A percentile compares a stretch with the other conserved stretches of the same genome.
Conservation (phyloP, 2,888 invertebrate genomes). For the Heliconius sara region DNA sequence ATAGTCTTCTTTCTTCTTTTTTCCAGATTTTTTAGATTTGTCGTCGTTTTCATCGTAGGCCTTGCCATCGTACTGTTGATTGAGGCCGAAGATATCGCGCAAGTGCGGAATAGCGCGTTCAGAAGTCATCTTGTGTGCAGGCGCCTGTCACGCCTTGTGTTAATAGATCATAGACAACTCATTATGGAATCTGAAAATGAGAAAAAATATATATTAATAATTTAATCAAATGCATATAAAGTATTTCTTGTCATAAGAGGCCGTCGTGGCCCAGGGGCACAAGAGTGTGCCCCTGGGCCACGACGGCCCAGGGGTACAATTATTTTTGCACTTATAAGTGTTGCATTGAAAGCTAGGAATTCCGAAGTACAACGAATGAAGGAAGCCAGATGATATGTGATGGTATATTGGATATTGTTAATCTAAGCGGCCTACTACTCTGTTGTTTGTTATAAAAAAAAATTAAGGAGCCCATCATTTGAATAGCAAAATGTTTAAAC, state of each 20-base stretch:
- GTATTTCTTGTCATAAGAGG: too few relatives aligned
- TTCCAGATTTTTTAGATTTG: slow-evolving; percentile 82
- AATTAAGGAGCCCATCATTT: not conserved
- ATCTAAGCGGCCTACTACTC: slow-evolving; percentile 1
- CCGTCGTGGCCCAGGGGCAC: too few relatives aligned
- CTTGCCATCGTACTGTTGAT: slow-evolving; percentile 81
- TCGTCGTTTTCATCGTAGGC: slow-evolving; percentile 78
- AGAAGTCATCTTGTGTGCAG: slow-evolving; percentile 83
- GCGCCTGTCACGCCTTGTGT: slow-evolving; percentile 58
- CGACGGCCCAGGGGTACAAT: too few relatives aligned
- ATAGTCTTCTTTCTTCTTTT: slow-evolving; percentile 88
- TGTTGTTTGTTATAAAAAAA: not conserved
- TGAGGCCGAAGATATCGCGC: slow-evolving; percentile 88
- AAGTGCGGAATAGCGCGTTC: slow-evolving; percentile 91
- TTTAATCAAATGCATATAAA: not conserved
- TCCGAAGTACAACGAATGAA: not conserved
- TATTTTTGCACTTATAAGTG: too few relatives aligned
- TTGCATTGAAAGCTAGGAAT: not conserved
- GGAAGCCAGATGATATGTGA: not conserved
- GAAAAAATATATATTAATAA: slow-evolving; percentile 47
- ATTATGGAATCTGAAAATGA: slow-evolving; percentile 75
- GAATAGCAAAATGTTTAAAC: not conserved
- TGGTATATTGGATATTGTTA: slow-evolving; percentile 1
- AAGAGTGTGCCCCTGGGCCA: too few relatives aligned
- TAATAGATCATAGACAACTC: slow-evolving; percentile 70